phyloP scores from a whole-genome alignment of 2,113 vertebrate species.

The Phylloscopus whistleri region DNA sequence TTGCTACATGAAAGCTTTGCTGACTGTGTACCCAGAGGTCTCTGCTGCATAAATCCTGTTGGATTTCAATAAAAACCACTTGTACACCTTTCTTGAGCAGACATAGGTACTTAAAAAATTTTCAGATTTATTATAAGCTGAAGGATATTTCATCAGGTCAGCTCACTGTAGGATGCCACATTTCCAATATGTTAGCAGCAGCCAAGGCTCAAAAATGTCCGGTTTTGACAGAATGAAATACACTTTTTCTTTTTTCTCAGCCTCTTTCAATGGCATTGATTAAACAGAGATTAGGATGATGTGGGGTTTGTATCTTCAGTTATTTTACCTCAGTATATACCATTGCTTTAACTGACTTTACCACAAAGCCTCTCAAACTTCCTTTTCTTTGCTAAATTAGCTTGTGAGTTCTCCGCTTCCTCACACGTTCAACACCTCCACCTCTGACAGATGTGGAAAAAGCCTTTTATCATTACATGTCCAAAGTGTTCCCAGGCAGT shows the following conservation, averaged over 20 bases:
- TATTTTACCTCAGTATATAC: slow-evolving; percentile 8
- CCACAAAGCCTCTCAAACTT: slow-evolving; percentile 43
- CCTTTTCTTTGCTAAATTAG: slow-evolving; percentile 32
- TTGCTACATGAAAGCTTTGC: neutral
- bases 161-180: neutral
- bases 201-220: neutral
- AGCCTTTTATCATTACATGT: neutral
- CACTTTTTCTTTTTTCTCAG: neutral
- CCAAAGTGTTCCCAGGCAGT: neutral
- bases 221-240: neutral
- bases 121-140: neutral
- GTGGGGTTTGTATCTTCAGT: neutral
- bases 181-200: neutral
- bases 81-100: neutral
- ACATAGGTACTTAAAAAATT: neutral
- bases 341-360: slow-evolving; percentile 41
- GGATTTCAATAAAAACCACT: neutral
- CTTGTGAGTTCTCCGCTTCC: neutral
- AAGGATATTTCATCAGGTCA: neutral
- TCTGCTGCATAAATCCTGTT: neutral
- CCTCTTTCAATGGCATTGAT: neutral
- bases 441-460: neutral
- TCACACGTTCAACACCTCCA: neutral
- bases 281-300: neutral
- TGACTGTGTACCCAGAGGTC: neutral